Percentiles rank a stretch among this genome's conserved stretches.
These are phyloP conservation scores for Noctua janthina DNA, from an alignment of 2,888 invertebrate genomes.

Conservation along the genomic window DNA sequence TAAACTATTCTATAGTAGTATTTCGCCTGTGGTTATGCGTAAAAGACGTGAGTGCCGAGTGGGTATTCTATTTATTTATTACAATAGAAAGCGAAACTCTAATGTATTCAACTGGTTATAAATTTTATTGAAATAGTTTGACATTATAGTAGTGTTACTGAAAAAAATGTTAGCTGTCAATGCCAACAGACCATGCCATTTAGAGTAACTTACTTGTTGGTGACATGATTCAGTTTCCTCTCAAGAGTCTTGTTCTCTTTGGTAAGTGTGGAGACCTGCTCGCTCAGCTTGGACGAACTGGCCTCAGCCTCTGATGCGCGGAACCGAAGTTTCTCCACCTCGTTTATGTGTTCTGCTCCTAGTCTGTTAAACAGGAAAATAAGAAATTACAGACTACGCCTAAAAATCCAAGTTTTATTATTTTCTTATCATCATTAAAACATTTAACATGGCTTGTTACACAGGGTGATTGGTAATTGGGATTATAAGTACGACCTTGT, in stretches of 20 bases:
- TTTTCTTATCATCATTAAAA: not conserved
- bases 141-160: too few species aligned
- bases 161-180: too few species aligned
- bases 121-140: too few species aligned
- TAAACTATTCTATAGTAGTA: not conserved
- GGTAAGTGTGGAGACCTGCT: constrained; percentile 88
- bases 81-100: too few species aligned
- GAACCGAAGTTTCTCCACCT: constrained; percentile 89
- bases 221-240: constrained; percentile 92
- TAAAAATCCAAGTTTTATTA: not conserved
- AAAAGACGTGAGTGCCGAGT: not conserved
- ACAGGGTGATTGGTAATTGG: not conserved
- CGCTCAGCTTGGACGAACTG: constrained; percentile 84
- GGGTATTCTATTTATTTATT: too few species aligned
- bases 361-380: constrained; percentile 75
- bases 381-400: not conserved
- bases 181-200: too few species aligned
- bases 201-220: constrained; percentile 87
- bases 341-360: constrained; percentile 84
- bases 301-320: constrained; percentile 88
- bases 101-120: too few species aligned
- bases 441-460: not conserved
- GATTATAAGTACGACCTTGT: too few species aligned
- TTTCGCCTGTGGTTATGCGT: not conserved
- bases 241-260: constrained; percentile 93